Evolutionary conservation across 2,888 invertebrate genomes (phyloP), one percentile per base, ranked within the genome.

Genomic region (Limnephilus marmoratus): DNA sequence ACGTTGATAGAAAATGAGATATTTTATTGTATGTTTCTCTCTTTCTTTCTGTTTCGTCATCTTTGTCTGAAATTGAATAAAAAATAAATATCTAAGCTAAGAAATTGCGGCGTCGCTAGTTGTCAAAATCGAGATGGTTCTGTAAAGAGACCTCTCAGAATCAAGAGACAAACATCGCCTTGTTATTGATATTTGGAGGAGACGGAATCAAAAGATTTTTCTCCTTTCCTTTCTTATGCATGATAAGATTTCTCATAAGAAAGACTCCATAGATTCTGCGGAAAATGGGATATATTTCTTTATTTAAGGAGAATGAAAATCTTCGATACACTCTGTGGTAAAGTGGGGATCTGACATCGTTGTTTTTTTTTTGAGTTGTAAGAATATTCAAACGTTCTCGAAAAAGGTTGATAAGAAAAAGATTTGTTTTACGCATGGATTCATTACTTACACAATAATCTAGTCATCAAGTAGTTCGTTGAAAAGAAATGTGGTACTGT

Each of bases 151-250:
- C 80, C 53, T n/a, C 88, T 37, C 34, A 15, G 68, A 31, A 88
- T 68, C 87, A 86, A 81, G 91, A 37, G 37, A 24, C 86, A 37
- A 49, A 31, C 81, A 91, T 86, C 49, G 81, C 45, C 87, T 49
- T 86, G 91, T 91, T 91, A 87, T 91, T 87, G 91, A 91, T 91
- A 91, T 91, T 91, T 86, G 87, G 87, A 86, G 53, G 68, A 86
- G 86, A 87, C 81, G 91, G 41, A 86, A 91, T 91, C 91, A 91
- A 91, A 91, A 87, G 87, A 87, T 87, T 91, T 41, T 49, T 81
- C 80, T 86, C 81, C 81, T 41, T 53, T 81, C 49, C 87, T 86
- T 87, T 91, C 82, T 91, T 89, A 91, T 91, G 91, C 91, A 91
- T 91, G 91, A 88, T 49, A 53, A 83, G 53, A 31, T 89, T 83